These are phyloP conservation scores for Actinemys pallida DNA, from an alignment of 2,113 vertebrate genomes.

Conservation along the genomic window DNA sequence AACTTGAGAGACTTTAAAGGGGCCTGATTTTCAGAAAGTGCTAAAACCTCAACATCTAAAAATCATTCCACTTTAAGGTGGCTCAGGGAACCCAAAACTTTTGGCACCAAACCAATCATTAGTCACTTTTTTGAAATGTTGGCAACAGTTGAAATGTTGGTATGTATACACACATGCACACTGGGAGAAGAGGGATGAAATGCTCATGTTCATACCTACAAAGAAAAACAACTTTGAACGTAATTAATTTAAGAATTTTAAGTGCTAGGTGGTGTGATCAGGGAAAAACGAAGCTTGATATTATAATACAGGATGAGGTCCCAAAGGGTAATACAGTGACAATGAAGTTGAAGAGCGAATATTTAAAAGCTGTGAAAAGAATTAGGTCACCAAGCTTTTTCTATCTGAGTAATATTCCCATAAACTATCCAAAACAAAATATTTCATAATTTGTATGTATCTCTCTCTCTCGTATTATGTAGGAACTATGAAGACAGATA, in stretches of 20 bases:
- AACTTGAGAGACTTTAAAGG: no score
- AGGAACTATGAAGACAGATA: conserved; percentile 45
- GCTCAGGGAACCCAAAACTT: no score
- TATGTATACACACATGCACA: no score
- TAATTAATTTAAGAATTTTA: background rate
- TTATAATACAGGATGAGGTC: background rate
- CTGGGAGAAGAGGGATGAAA: no score
- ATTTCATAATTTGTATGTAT: conserved; percentile 30
- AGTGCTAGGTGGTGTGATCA: background rate
- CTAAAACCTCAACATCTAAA: no score
- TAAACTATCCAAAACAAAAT: background rate
- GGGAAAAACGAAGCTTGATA: conserved; percentile 19
- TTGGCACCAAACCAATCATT: no score
- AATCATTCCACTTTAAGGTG: no score
- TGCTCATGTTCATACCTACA: background rate
- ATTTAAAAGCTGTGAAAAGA: background rate
- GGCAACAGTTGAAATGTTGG: no score
- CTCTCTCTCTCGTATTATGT: conserved; percentile 33
- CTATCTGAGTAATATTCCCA: background rate
- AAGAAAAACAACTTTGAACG: background rate
- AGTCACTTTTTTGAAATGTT: no score
- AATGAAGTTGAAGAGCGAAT: conserved; percentile 36
- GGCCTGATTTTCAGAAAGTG: no score
- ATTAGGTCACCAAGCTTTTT: conserved; percentile 49
- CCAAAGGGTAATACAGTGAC: conserved; percentile 34